Evolutionary conservation across 2,797 vertebrate genomes (phyloP).

Genomic region (Spizella passerina): DNA sequence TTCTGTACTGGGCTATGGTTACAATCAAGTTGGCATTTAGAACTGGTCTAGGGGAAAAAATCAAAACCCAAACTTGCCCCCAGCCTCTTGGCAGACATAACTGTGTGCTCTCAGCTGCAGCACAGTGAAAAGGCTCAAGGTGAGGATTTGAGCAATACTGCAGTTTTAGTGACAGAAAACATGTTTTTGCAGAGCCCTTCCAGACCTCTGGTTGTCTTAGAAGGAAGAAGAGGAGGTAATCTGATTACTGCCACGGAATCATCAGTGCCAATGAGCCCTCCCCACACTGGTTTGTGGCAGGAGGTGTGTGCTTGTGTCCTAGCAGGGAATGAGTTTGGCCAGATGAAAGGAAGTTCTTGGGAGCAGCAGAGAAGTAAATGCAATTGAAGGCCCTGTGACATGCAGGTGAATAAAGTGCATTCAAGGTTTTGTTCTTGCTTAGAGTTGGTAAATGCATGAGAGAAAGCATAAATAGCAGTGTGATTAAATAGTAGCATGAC

Average conservation of each 20-base stretch:
- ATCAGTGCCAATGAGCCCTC: rapidly evolving
- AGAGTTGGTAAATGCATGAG: background rate
- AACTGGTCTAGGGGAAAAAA: background rate
- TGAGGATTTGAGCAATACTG: background rate
- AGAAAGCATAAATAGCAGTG: background rate
- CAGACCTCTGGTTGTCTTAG: background rate
- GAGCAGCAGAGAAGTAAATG: background rate
- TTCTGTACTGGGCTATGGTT: background rate
- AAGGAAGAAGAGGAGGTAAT: background rate
- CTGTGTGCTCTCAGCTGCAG: background rate
- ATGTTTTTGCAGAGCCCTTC: background rate
- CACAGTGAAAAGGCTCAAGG: rapidly evolving
- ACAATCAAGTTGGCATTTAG: background rate
- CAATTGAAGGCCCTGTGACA: background rate
- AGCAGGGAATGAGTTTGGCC: background rate
- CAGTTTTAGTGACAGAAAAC: background rate
- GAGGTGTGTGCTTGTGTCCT: background rate
- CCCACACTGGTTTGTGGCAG: background rate
- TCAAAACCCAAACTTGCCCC: background rate
- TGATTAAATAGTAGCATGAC: background rate
- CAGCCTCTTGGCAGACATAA: background rate
- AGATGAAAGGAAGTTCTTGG: background rate
- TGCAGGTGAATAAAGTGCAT: background rate
- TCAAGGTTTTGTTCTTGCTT: background rate
- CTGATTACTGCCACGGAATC: background rate